These are phyloP conservation scores for Aphaenogaster rudis DNA, from an alignment of 1,140 invertebrate genomes.

Conservation along the genomic window DNA sequence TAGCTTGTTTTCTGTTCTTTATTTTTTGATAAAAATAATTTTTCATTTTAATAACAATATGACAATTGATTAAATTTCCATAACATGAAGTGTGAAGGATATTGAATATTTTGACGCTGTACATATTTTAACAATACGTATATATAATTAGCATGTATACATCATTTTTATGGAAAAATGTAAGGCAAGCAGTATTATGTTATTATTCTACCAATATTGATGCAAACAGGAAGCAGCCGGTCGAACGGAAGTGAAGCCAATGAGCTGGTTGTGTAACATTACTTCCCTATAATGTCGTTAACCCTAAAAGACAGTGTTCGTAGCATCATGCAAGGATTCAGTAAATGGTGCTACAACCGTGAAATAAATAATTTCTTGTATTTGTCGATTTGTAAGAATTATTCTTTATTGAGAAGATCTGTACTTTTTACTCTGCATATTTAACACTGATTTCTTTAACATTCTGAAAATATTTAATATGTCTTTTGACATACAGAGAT, in stretches of 20 bases:
- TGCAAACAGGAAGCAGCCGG: slow-evolving; percentile 32
- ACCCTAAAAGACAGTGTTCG: slow-evolving; percentile 25
- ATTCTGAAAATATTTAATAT: background rate
- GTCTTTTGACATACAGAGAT: background rate
- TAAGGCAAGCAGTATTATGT: background rate
- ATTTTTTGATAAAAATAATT: background rate
- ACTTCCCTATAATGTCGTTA: slow-evolving; percentile 56
- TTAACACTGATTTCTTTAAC: background rate
- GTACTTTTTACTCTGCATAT: background rate
- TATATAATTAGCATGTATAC: background rate
- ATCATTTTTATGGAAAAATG: background rate
- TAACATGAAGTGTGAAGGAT: background rate
- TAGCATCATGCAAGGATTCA: background rate
- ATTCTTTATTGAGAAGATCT: background rate
- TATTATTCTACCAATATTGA: slow-evolving; percentile 27
- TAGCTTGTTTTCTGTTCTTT: background rate
- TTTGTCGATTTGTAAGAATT: background rate
- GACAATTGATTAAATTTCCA: background rate
- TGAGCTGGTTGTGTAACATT: slow-evolving; percentile 59
- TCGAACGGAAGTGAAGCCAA: slow-evolving; percentile 41
- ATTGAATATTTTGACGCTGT: background rate
- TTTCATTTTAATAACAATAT: background rate
- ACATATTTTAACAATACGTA: background rate
- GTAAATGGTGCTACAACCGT: background rate
- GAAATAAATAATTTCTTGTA: background rate